Base-by-base conservation (phyloP, 2,113 vertebrate genomes). In the Burhinus oedicnemus region DNA sequence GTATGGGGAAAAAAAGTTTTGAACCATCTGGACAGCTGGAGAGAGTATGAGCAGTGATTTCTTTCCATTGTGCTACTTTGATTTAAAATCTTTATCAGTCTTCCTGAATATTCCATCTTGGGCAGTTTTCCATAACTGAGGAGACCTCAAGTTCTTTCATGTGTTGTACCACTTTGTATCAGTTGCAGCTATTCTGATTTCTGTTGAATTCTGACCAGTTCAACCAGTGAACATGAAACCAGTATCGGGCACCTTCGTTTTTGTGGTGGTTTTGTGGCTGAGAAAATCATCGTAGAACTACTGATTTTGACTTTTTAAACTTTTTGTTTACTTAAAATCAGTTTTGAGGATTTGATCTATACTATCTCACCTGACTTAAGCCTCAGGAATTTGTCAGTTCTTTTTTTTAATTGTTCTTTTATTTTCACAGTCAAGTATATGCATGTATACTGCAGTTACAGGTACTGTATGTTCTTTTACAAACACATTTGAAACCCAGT, bases 401-500 rank as follows among this genome's bases (percentile, higher is more conserved):
- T 51, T 44, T 20, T 19, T 47, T 64, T 60, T 30, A 15, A 4
- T 16, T 36, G 15, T 44, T 78, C 3, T 45, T 47, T 68, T 18
- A 3, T 69, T 83, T 68, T 70, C 23, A 3, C 22, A n/a, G 30
- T 52, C 34, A 34, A 61, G 5, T 19, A 26, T 51, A 29, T 52
- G 8, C 8, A 15, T 9, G 9, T 38, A 42, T 36, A 12, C 5
- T 22, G 76, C 5, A 0, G n/a, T 18, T 64, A 2, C 2, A 5
- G 1, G 5, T 44, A 40, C n/a, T 52, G 23, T 12, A 9, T 38
- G 16, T 34, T 79, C 34, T 44, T 75, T 21, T 20, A 34, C 18
- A 83, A 26, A 62, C 47, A 25, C 9, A 6, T 14, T 11, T 38
- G n/a, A 65, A 79, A 19, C 22, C 5, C 3, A 0, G 18, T 22